These are phyloP conservation scores for Apostichopus parvimensis DNA, from an alignment of 35 echinoderm and acorn worm genomes.

Conservation along the genomic window DNA sequence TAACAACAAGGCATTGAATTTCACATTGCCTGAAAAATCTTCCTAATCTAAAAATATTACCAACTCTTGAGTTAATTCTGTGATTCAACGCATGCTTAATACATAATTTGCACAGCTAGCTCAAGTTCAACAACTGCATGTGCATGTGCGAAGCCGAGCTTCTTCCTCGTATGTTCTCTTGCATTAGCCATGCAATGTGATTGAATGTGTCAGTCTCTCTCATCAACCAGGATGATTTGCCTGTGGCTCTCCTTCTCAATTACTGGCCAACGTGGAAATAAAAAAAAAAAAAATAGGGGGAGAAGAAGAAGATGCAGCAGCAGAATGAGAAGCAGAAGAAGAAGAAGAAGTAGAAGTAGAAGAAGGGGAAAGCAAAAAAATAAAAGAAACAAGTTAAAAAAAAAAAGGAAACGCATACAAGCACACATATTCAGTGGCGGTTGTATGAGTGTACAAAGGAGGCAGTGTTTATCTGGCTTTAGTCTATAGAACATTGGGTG, in stretches of 20 bases:
- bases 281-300: background rate
- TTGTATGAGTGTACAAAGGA: slow-evolving; percentile 3
- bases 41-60: slow-evolving; percentile 35
- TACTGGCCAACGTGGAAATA: slow-evolving; percentile 27
- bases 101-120: slow-evolving; percentile 47
- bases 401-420: background rate
- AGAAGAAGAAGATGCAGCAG: background rate
- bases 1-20: background rate
- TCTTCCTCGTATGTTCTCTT: background rate
- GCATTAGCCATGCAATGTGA: slow-evolving; percentile 51
- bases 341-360: background rate
- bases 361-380: background rate
- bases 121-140: slow-evolving; percentile 48
- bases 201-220: slow-evolving; percentile 39
- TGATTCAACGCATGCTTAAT: slow-evolving; percentile 50
- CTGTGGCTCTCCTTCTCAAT: slow-evolving; percentile 44
- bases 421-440: background rate
- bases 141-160: background rate
- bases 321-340: background rate
- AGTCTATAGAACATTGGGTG: background rate
- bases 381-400: background rate
- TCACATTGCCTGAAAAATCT: slow-evolving; percentile 37
- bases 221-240: slow-evolving; percentile 39
- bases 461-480: background rate
- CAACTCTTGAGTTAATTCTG: slow-evolving; percentile 35